These are phyloP conservation scores for Parnassius mnemosyne DNA, from an alignment of 2,888 invertebrate genomes.

Conservation along the genomic window DNA sequence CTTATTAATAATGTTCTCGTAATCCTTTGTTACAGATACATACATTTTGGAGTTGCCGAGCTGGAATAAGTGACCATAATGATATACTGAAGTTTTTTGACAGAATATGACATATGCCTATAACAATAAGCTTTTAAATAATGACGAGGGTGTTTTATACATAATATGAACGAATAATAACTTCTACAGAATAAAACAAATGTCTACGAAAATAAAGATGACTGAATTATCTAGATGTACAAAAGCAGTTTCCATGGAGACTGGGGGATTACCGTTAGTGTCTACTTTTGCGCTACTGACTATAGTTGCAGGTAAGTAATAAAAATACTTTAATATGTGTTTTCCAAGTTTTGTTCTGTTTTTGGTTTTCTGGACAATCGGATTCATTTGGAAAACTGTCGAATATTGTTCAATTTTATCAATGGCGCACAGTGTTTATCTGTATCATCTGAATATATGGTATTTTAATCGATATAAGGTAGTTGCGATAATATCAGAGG, in stretches of 20 bases:
- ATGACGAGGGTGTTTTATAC: background rate
- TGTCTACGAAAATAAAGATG: slow-evolving; percentile 44
- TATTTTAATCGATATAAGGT: too few relatives aligned
- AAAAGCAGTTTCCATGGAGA: slow-evolving; percentile 65
- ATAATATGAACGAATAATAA: slow-evolving; percentile 1
- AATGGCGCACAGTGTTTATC: too few relatives aligned
- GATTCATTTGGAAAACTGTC: too few relatives aligned
- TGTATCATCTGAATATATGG: too few relatives aligned
- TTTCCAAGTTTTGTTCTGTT: too few relatives aligned
- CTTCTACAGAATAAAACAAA: slow-evolving; percentile 37
- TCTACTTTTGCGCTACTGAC: slow-evolving; percentile 74
- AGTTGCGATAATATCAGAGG: too few relatives aligned
- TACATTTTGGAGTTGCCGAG: slow-evolving; percentile 2
- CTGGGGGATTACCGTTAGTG: slow-evolving; percentile 67
- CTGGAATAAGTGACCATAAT: slow-evolving; percentile 1
- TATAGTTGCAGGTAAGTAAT: slow-evolving; percentile 68
- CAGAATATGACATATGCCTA: too few relatives aligned
- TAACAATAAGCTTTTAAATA: too few relatives aligned
- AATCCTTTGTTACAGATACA: slow-evolving; percentile 23
- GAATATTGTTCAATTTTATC: too few relatives aligned
- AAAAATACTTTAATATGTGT: too few relatives aligned
- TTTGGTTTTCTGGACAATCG: too few relatives aligned
- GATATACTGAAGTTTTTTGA: background rate
- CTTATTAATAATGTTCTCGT: too few relatives aligned
- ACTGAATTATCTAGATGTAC: slow-evolving; percentile 51